Evolutionary conservation across 2,113 vertebrate genomes (phyloP).

Genomic region (Bungarus multicinctus): DNA sequence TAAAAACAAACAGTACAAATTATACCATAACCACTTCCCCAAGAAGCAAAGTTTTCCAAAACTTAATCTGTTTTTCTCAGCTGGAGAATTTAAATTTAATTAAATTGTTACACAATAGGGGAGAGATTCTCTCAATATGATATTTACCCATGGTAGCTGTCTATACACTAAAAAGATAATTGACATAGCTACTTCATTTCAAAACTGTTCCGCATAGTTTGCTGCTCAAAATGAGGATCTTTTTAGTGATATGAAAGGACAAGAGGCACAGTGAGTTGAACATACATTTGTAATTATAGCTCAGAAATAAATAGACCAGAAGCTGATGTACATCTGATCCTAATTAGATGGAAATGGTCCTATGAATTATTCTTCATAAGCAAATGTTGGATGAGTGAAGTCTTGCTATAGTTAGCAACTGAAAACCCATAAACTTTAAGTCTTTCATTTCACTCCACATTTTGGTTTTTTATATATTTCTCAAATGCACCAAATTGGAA

Average conservation of each 20-base stretch:
- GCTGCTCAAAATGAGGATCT: slow-evolving; percentile 23
- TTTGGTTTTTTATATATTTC: neutral
- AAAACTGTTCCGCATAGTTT: slow-evolving; percentile 48
- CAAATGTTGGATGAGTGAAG: slow-evolving; percentile 31
- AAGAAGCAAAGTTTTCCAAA: slow-evolving; percentile 51
- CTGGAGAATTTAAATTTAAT: slow-evolving; percentile 65
- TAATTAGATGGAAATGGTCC: slow-evolving; percentile 54
- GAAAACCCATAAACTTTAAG: slow-evolving; percentile 29
- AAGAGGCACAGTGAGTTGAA: slow-evolving; percentile 38
- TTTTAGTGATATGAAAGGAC: slow-evolving; percentile 7
- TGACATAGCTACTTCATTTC: slow-evolving; percentile 35
- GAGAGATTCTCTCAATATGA: slow-evolving; percentile 48
- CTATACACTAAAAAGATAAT: slow-evolving; percentile 3
- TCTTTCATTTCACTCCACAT: slow-evolving; percentile 18
- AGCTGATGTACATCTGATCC: slow-evolving; percentile 55
- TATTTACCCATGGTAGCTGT: slow-evolving; percentile 29
- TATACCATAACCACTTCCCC: slow-evolving; percentile 8
- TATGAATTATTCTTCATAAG: slow-evolving; percentile 50
- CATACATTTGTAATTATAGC: slow-evolving; percentile 50
- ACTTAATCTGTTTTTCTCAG: slow-evolving; percentile 50
- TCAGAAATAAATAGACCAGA: slow-evolving; percentile 47
- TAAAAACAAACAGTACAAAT: neutral
- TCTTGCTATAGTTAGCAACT: slow-evolving; percentile 34
- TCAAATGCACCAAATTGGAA: neutral
- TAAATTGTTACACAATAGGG: slow-evolving; percentile 59